These are phyloP conservation scores for Anolis carolinensis DNA, from an alignment of 2,113 vertebrate species.

Conservation along the genomic window DNA sequence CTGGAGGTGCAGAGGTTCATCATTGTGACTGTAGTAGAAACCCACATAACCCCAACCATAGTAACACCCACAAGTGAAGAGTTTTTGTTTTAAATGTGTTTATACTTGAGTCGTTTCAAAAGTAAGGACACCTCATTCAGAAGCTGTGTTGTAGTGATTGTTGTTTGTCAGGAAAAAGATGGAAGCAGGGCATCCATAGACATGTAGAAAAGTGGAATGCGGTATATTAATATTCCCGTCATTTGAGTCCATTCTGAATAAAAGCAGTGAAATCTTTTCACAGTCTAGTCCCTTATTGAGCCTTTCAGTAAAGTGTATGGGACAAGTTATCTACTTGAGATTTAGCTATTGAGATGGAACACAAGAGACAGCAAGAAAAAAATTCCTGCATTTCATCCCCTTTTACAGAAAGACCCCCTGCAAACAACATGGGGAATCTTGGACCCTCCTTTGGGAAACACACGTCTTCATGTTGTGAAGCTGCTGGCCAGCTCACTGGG, in stretches of 20 bases:
- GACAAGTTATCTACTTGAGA: neutral
- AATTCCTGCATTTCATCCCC: neutral
- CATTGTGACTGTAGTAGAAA: neutral
- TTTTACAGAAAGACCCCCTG: conserved; percentile 63
- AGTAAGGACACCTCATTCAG: neutral
- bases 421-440: conserved; percentile 71
- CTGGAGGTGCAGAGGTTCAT: neutral
- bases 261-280: neutral
- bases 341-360: neutral
- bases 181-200: no score
- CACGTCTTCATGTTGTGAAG: conserved; percentile 72
- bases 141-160: neutral
- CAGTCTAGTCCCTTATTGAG: neutral
- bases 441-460: conserved; percentile 72
- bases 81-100: no score
- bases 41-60: neutral
- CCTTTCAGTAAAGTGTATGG: no score
- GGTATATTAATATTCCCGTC: neutral
- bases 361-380: neutral
- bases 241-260: neutral
- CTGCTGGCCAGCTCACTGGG: conserved; percentile 70
- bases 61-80: no score
- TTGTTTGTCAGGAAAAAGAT: neutral
- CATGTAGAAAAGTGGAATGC: no score
- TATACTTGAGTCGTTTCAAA: neutral